phyloP scores from a whole-genome alignment of 2,797 vertebrate genomes.

The Oreochromis mossambicus region DNA sequence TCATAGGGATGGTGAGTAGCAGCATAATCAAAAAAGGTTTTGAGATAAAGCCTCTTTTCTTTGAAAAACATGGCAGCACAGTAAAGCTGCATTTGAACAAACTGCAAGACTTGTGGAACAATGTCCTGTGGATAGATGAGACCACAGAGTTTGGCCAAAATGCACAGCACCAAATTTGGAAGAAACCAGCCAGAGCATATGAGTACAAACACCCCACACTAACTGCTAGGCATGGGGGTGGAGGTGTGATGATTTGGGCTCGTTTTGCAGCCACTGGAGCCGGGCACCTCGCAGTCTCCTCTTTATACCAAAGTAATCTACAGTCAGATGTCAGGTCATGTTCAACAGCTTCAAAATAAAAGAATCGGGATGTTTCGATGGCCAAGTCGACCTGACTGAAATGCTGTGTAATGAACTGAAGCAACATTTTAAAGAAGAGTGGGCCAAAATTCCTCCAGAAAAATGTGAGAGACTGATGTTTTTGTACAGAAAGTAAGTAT shows the following conservation, averaged over 20 bases:
- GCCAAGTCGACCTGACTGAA: not conserved
- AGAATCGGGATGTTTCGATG: not conserved
- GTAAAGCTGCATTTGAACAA: not conserved
- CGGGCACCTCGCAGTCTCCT: not conserved
- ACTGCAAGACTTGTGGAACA: not conserved
- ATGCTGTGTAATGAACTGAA: not conserved
- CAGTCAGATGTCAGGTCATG: not conserved
- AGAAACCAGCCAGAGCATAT: not conserved
- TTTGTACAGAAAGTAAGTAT: not conserved
- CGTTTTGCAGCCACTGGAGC: not conserved
- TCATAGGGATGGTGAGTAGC: rapidly evolving
- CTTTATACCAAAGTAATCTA: not conserved
- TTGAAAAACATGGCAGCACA: not conserved
- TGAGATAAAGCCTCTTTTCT: not conserved
- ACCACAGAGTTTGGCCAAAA: not conserved
- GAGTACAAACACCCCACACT: not conserved
- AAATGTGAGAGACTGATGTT: not conserved
- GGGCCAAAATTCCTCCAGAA: not conserved
- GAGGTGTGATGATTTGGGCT: not conserved
- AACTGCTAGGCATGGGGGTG: not conserved
- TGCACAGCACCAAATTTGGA: not conserved
- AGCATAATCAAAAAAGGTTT: not conserved
- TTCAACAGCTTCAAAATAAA: not conserved
- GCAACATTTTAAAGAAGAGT: not conserved
- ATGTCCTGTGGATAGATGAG: not conserved